Conservation (phyloP, 2,888 invertebrate species). For the Nemoura dubitans region DNA sequence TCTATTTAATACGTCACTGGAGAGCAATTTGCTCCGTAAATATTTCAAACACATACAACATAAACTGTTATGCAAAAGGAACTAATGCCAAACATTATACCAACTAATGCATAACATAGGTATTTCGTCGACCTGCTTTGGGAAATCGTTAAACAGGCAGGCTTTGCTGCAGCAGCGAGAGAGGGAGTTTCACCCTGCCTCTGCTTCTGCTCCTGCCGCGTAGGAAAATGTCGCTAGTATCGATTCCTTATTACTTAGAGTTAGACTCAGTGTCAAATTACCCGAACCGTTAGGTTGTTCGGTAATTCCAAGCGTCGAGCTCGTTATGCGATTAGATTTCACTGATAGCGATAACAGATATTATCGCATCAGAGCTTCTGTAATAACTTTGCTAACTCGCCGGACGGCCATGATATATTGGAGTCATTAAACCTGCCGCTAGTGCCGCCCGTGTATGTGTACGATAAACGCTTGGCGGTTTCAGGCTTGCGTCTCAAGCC, state of each 20-base stretch:
- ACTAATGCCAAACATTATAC: neutral
- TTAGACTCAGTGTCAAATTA: slow-evolving; percentile 1
- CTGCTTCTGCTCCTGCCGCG: neutral
- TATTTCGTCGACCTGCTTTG: neutral
- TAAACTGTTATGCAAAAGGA: neutral
- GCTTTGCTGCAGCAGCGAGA: neutral
- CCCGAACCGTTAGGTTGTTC: neutral
- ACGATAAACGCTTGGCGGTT: neutral
- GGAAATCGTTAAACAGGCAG: neutral
- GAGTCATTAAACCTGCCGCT: neutral
- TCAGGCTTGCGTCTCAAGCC: neutral
- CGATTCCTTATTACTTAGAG: slow-evolving; percentile 5
- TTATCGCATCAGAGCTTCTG: slow-evolving; percentile 12
- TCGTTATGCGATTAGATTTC: slow-evolving; percentile 7
- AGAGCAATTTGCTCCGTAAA: neutral
- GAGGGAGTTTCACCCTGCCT: neutral
- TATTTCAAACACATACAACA: neutral
- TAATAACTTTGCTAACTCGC: slow-evolving; percentile 7
- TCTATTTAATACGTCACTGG: neutral
- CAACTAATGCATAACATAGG: neutral
- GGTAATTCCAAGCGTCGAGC: neutral
- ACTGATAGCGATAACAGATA: slow-evolving; percentile 12
- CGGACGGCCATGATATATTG: neutral
- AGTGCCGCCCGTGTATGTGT: neutral
- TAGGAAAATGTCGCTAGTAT: neutral